These are phyloP conservation scores for Cordilura impudica DNA, from an alignment of 2,888 invertebrate species.

Conservation along the genomic window DNA sequence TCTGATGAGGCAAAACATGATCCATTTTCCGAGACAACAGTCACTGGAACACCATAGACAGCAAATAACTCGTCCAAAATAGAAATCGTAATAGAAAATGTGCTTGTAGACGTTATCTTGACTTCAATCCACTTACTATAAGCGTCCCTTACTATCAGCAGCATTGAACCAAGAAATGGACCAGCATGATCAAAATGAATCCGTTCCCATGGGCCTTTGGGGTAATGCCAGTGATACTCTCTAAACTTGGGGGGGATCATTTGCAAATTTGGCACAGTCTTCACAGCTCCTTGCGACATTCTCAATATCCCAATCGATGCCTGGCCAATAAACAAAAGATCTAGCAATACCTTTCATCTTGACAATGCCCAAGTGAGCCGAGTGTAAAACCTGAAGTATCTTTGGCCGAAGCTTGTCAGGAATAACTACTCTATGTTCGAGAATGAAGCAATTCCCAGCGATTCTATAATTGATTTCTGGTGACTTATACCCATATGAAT, in stretches of 20 bases:
- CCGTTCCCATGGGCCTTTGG: slow-evolving; percentile 34
- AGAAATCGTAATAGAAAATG: neutral
- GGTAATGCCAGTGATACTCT: slow-evolving; percentile 31
- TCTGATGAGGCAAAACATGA: neutral
- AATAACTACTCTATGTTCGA: neutral
- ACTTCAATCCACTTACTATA: slow-evolving; percentile 18
- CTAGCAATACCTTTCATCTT: slow-evolving; percentile 14
- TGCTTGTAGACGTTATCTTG: neutral
- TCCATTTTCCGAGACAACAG: slow-evolving; percentile 1
- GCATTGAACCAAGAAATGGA: neutral
- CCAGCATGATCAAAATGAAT: slow-evolving; percentile 21
- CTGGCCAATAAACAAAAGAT: slow-evolving; percentile 2
- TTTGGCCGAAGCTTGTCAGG: neutral
- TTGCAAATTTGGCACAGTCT: slow-evolving; percentile 7
- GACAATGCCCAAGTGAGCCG: too few species aligned
- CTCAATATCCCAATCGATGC: slow-evolving; percentile 14
- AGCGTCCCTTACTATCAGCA: neutral
- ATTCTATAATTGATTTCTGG: slow-evolving; percentile 15
- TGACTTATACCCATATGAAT: neutral
- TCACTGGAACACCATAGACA: slow-evolving; percentile 2
- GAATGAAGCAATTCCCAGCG: neutral
- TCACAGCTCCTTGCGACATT: slow-evolving; percentile 1
- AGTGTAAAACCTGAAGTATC: slow-evolving; percentile 5
- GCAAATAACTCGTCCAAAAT: slow-evolving; percentile 10
- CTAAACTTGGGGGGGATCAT: slow-evolving; percentile 1